phyloP scores from a whole-genome alignment of 2,888 invertebrate genomes.

The Caenorhabditis panamensis region DNA sequence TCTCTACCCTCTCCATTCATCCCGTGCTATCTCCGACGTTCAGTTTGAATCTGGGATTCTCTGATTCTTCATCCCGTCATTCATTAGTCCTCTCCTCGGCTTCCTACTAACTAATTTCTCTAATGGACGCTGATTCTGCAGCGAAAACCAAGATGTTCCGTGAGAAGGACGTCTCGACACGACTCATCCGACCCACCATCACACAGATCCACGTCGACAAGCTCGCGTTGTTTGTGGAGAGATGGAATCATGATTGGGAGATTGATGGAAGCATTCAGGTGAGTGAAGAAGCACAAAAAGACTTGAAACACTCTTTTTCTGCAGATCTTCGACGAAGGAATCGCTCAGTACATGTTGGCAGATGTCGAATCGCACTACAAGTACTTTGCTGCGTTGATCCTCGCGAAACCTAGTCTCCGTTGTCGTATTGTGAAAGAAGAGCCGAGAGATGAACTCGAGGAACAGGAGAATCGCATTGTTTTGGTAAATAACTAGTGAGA shows the following conservation, averaged over 20 bases:
- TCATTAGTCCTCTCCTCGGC: conserved; percentile 15
- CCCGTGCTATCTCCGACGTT: too few species aligned
- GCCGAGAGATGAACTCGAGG: conserved; percentile 74
- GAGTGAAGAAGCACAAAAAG: not conserved
- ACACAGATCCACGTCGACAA: conserved; percentile 71
- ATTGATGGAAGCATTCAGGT: conserved; percentile 73
- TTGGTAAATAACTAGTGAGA: conserved; percentile 25
- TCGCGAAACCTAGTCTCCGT: conserved; percentile 72
- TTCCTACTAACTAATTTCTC: conserved; percentile 5
- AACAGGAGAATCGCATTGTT: conserved; percentile 65
- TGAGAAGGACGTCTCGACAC: conserved; percentile 79
- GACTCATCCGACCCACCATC: conserved; percentile 76
- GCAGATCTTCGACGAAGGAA: conserved; percentile 79
- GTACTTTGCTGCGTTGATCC: conserved; percentile 75
- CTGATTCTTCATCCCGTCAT: conserved; percentile 10
- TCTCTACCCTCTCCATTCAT: too few species aligned
- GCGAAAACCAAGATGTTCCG: conserved; percentile 63
- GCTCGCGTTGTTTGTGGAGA: conserved; percentile 65
- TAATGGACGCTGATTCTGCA: conserved; percentile 15
- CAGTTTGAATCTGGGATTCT: too few species aligned
- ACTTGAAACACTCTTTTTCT: conserved; percentile 6
- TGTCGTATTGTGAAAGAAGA: conserved; percentile 73
- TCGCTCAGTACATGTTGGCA: conserved; percentile 78
- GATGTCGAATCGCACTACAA: conserved; percentile 77
- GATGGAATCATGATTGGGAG: conserved; percentile 78